A percentile compares a stretch with the other conserved stretches of the same genome.
Conservation (phyloP, 2,797 vertebrate genomes). For the Pristis pectinata region DNA sequence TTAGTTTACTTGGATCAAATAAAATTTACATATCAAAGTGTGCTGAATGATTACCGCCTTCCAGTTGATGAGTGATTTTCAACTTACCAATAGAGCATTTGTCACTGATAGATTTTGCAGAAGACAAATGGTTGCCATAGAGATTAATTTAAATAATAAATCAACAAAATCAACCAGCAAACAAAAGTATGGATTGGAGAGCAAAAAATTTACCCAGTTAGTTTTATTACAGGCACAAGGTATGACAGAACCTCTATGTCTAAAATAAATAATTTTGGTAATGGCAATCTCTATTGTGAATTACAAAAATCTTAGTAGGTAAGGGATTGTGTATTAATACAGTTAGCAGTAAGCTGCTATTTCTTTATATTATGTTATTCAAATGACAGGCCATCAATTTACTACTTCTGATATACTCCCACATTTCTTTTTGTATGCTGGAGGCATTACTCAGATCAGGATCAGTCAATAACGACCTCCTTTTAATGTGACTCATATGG, state of each 20-base stretch:
- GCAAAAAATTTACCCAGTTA: neutral
- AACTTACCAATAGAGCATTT: neutral
- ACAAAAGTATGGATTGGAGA: neutral
- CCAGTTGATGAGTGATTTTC: neutral
- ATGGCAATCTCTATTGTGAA: neutral
- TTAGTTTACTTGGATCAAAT: neutral
- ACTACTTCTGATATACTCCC: neutral
- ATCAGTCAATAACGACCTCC: constrained; percentile 13
- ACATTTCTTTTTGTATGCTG: neutral
- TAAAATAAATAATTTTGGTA: neutral
- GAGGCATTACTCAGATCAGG: neutral
- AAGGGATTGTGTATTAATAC: neutral
- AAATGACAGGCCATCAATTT: neutral
- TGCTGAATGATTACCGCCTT: neutral
- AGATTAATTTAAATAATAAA: neutral
- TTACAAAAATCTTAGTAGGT: neutral
- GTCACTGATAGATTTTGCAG: neutral
- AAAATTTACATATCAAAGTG: neutral
- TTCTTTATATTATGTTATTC: neutral
- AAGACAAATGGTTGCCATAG: neutral
- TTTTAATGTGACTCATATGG: constrained; percentile 28
- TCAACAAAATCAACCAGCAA: neutral
- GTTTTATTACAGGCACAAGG: neutral
- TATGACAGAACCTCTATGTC: neutral
- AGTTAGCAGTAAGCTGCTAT: neutral